These are phyloP conservation scores for Sylvia borin DNA, from an alignment of 2,797 vertebrate genomes.

Conservation along the genomic window DNA sequence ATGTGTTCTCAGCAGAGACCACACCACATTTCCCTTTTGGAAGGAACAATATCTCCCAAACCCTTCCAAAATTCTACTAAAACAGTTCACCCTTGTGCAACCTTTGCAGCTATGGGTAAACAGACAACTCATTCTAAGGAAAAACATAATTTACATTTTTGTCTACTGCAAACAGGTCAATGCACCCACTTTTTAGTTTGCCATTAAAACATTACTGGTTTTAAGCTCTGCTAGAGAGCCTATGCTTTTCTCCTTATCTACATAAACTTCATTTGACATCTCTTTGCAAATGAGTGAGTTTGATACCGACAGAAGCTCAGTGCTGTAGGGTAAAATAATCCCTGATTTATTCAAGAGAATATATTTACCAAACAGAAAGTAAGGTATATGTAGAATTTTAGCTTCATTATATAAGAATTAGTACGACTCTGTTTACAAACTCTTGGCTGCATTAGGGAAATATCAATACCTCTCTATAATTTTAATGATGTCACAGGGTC, in stretches of 20 bases:
- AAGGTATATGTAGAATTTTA: not conserved
- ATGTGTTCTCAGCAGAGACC: rapidly evolving
- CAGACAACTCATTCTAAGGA: not conserved
- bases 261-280: not conserved
- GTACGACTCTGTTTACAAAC: not conserved
- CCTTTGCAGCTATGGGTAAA: not conserved
- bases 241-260: not conserved
- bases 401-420: not conserved
- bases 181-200: not conserved
- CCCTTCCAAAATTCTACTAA: not conserved
- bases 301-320: not conserved
- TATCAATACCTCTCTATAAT: not conserved
- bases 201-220: not conserved
- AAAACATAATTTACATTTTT: not conserved
- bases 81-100: not conserved
- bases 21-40: not conserved
- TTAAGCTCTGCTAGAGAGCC: not conserved
- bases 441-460: not conserved
- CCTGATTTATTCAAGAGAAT: not conserved
- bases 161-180: not conserved
- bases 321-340: not conserved
- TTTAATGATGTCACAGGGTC: not conserved
- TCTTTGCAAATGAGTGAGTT: not conserved
- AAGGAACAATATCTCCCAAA: not conserved
- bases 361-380: not conserved